Percentiles rank a stretch among this genome's conserved stretches.
phyloP scores from a whole-genome alignment of 2,888 invertebrate genomes.

The Patella pellucida region DNA sequence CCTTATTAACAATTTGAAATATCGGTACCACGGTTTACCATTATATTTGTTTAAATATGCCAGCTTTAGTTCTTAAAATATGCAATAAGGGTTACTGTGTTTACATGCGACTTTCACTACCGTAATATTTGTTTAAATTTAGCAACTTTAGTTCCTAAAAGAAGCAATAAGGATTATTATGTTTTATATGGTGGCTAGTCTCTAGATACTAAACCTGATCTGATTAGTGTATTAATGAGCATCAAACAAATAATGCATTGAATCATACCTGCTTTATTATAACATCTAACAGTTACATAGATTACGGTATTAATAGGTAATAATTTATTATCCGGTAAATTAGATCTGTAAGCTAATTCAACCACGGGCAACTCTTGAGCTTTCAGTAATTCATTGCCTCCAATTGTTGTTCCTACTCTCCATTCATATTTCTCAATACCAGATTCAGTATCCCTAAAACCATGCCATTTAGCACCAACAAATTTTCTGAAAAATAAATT shows the following conservation, averaged over 20 bases:
- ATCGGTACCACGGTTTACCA: not conserved
- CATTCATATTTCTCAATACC: constrained; percentile 37
- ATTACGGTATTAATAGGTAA: not conserved
- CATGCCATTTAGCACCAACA: constrained; percentile 33
- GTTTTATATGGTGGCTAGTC: too few species aligned
- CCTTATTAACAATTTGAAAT: too few species aligned
- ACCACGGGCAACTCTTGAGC: not conserved
- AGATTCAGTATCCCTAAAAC: constrained; percentile 38
- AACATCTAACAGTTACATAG: constrained; percentile 6
- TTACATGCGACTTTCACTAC: not conserved
- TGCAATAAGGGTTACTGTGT: too few species aligned
- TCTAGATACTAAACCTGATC: too few species aligned
- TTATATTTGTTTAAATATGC: not conserved
- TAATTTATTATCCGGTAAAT: not conserved
- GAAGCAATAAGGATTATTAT: too few species aligned
- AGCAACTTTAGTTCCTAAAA: not conserved
- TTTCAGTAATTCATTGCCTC: constrained; percentile 4
- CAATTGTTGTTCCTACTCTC: constrained; percentile 33
- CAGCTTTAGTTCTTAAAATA: not conserved
- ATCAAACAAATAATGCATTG: not conserved
- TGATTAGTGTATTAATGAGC: too few species aligned
- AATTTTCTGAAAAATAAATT: constrained; percentile 8
- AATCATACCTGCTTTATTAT: constrained; percentile 24
- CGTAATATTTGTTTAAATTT: not conserved
- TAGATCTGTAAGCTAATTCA: not conserved